phyloP scores from a whole-genome alignment of 2,113 vertebrate species.

The Pimephales promelas region DNA sequence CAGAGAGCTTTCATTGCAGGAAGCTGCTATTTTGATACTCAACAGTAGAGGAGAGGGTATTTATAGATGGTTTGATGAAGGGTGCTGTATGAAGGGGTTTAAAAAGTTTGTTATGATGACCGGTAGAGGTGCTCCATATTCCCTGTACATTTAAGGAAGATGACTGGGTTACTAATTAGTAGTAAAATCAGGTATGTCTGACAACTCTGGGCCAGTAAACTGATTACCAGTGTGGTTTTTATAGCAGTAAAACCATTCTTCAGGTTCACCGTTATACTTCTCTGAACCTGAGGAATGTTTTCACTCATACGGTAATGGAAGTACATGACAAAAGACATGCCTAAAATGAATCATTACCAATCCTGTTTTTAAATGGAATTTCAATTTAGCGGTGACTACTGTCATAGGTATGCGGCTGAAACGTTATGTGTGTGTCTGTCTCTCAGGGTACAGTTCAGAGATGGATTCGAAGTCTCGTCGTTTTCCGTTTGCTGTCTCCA shows the following conservation, averaged over 20 bases:
- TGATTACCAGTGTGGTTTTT: not conserved
- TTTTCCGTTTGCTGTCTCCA: slow-evolving; percentile 84
- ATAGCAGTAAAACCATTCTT: not conserved
- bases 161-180: not conserved
- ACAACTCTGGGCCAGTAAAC: not conserved
- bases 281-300: no score
- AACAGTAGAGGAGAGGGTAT: slow-evolving; percentile 20
- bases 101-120: not conserved
- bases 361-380: not conserved
- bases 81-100: not conserved
- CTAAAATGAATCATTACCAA: not conserved
- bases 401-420: not conserved
- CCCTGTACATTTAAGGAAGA: not conserved
- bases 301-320: not conserved
- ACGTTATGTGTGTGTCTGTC: not conserved
- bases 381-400: not conserved
- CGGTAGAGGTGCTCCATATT: not conserved
- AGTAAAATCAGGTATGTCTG: not conserved
- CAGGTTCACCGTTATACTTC: not conserved
- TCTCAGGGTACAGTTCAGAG: slow-evolving; percentile 53
- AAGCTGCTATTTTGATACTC: slow-evolving; percentile 47
- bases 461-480: slow-evolving; percentile 94
- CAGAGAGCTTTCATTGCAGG: not conserved
- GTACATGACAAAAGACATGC: not conserved
- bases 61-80: slow-evolving; percentile 42